Evolutionary conservation across 2,888 invertebrate species (phyloP).

Genomic region (Sesamia inferens): DNA sequence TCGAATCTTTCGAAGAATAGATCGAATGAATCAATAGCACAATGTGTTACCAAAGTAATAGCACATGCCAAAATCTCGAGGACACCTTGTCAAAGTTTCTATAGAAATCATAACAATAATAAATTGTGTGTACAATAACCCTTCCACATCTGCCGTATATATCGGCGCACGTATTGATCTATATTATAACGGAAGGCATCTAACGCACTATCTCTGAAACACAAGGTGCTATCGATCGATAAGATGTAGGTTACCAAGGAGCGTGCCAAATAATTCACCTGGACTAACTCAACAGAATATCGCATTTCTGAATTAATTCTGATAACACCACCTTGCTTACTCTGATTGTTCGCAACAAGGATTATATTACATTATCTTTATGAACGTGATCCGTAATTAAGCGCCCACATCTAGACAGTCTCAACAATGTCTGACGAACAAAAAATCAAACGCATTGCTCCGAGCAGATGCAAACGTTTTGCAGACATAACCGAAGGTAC

Average conservation of each 20-base stretch:
- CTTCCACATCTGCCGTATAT: slow-evolving; percentile 82
- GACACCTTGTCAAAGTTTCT: slow-evolving; percentile 79
- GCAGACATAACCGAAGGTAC: slow-evolving; percentile 81
- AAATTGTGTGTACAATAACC: slow-evolving; percentile 79
- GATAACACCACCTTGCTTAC: slow-evolving; percentile 80
- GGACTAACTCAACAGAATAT: slow-evolving; percentile 74
- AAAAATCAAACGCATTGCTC: slow-evolving; percentile 76
- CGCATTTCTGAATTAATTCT: slow-evolving; percentile 75
- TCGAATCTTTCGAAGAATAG: slow-evolving; percentile 31
- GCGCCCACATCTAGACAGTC: slow-evolving; percentile 86
- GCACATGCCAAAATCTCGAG: slow-evolving; percentile 76
- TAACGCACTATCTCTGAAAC: slow-evolving; percentile 67
- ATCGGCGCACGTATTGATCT: slow-evolving; percentile 66
- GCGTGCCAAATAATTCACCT: slow-evolving; percentile 86
- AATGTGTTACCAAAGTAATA: slow-evolving; percentile 59
- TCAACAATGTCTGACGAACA: slow-evolving; percentile 75
- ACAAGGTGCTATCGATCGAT: slow-evolving; percentile 73
- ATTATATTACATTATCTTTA: slow-evolving; percentile 89
- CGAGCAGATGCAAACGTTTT: slow-evolving; percentile 86
- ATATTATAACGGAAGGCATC: slow-evolving; percentile 66
- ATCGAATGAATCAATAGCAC: slow-evolving; percentile 44
- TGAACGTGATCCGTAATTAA: slow-evolving; percentile 86
- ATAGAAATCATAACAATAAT: slow-evolving; percentile 82
- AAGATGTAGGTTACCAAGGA: slow-evolving; percentile 74
- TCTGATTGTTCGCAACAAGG: slow-evolving; percentile 85